These are phyloP conservation scores for Mesocricetus auratus DNA, from an alignment of 2,113 vertebrate species.

Conservation along the genomic window DNA sequence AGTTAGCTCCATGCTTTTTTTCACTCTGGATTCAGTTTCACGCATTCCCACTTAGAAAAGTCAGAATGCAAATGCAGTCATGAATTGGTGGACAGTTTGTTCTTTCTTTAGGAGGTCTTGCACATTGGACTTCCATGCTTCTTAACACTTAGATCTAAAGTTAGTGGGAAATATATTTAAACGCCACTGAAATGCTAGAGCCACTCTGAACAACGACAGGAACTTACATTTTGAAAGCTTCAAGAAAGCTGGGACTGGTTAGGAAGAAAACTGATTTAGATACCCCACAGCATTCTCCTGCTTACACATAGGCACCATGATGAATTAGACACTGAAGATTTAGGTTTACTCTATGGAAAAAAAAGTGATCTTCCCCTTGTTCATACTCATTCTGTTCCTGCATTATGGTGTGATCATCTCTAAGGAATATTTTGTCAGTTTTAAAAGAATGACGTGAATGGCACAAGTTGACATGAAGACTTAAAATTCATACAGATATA, in stretches of 20 bases:
- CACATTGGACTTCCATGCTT: background rate
- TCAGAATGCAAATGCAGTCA: background rate
- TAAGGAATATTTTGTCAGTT: background rate
- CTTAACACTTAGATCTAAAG: background rate
- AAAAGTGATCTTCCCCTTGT: background rate
- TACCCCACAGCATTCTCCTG: background rate
- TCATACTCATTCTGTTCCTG: background rate
- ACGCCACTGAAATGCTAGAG: background rate
- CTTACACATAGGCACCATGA: background rate
- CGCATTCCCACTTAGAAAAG: background rate
- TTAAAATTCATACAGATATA: background rate
- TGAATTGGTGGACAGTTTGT: background rate
- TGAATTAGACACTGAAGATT: background rate
- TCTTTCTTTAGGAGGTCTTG: background rate
- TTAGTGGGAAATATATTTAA: background rate
- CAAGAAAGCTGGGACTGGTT: background rate
- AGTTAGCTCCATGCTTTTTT: background rate
- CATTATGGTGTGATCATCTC: background rate
- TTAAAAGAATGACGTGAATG: background rate
- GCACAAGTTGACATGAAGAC: background rate
- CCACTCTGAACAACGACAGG: background rate
- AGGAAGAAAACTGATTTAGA: background rate
- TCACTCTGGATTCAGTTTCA: background rate
- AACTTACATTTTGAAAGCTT: background rate
- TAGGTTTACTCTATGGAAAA: fast-evolving